Base-by-base conservation (phyloP, 2,888 invertebrate genomes). In the Diarsia rubi region DNA sequence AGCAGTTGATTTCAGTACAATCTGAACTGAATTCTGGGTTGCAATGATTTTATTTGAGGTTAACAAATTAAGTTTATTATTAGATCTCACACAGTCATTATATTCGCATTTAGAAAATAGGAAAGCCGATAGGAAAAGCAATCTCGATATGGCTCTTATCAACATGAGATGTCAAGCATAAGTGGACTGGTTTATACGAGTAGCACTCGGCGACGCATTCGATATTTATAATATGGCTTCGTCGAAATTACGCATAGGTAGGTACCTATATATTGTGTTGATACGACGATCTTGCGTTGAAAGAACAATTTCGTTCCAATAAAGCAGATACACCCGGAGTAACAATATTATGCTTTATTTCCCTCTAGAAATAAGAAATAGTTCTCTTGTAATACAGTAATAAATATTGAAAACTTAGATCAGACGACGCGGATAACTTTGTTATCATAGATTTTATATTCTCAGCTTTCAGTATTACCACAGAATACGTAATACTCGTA, bases 321-420 rank as follows among this genome's bases (percentile, higher is more conserved):
- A 79, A 66, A 37, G n/a, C 19, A 79, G 37, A 78, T 78, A 79
- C 57, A 27, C 37, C 21, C 37, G 45, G 57, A 70, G 66, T 57
- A 44, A 52, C 54, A 21, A 44, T 70, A 57, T 57, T 70, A 63
- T 62, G 44, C 45, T 70, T 67, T 57, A 63, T 57, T 63, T 49
- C 60, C 44, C 54, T 60, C 5, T 62, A 78, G 52, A 78, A 68
- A 80, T 65, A 74, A 44, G n/a, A 24, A 24, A 52, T 68, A 64
- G 37, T 77, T 63, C 12, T 63, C n/a, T 68, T 68, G 27, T 67
- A 67, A 64, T 82, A 42, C 52, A 65, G 81, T 60, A 75, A 54
- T 52, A 47, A 45, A 79, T 82, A 69, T 67, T 78, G 57, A 52
- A 83, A 63, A 66, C 57, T 67, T 78, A 60, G 66, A 77, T 79